phyloP scores from a whole-genome alignment of 2,113 vertebrate genomes.

The Bombycilla garrulus region DNA sequence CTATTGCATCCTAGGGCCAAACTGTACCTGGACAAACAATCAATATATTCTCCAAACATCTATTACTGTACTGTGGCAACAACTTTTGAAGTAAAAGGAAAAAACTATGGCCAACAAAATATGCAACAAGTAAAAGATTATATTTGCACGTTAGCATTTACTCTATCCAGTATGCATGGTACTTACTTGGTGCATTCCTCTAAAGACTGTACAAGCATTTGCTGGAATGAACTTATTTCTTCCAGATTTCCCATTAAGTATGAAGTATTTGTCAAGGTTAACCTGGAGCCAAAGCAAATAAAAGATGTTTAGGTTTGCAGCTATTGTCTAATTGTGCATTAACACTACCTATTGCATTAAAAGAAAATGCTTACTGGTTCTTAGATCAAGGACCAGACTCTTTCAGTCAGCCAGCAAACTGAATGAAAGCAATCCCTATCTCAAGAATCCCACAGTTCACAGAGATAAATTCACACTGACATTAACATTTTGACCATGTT shows the following conservation, averaged over 20 bases:
- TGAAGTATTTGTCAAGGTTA: constrained; percentile 81
- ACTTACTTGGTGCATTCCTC: constrained; percentile 98
- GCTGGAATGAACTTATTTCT: constrained; percentile 97
- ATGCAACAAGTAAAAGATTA: background rate
- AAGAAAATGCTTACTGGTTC: background rate
- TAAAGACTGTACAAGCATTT: constrained; percentile 93
- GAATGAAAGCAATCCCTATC: background rate
- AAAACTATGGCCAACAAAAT: background rate
- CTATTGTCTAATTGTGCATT: background rate
- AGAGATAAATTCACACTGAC: background rate
- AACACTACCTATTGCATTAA: background rate
- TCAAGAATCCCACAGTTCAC: background rate
- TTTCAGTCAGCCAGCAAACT: background rate
- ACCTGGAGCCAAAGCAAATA: constrained; percentile 71
- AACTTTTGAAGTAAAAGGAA: background rate
- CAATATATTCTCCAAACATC: background rate
- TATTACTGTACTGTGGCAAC: background rate
- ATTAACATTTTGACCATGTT: background rate
- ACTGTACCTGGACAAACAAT: background rate
- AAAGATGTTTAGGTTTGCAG: background rate
- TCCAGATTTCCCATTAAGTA: constrained; percentile 94
- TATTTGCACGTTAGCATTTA: background rate
- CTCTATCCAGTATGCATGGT: background rate
- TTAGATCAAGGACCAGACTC: background rate
- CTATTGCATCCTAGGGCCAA: background rate